A percentile compares a stretch with the other conserved stretches of the same genome.
These are phyloP conservation scores for Anoura caudifer DNA, from an alignment of 2,113 vertebrate species.

Conservation along the genomic window DNA sequence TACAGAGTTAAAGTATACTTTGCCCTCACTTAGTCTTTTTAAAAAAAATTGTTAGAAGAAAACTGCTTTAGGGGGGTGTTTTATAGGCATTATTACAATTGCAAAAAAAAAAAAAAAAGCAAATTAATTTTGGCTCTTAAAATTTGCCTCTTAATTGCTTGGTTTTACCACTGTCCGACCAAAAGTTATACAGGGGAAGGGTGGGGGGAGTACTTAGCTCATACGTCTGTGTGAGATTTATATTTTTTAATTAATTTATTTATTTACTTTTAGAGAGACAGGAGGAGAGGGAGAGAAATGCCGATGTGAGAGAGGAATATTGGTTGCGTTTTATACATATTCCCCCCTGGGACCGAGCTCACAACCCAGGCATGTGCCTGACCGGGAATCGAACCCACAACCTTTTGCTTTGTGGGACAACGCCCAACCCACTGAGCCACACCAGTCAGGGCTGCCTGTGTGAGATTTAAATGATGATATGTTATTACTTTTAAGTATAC, in stretches of 20 bases:
- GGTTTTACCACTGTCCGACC: constrained; percentile 16
- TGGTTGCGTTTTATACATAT: too few species aligned
- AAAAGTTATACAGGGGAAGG: not conserved
- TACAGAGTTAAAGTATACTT: constrained; percentile 24
- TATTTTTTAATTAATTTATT: too few species aligned
- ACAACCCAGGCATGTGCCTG: too few species aligned
- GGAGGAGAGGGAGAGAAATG: too few species aligned
- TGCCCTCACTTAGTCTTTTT: not conserved
- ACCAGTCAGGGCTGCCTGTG: too few species aligned
- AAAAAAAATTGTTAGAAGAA: constrained; percentile 4
- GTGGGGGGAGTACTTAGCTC: not conserved
- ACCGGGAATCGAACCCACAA: too few species aligned
- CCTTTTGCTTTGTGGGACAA: too few species aligned
- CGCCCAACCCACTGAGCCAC: too few species aligned
- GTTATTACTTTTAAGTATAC: not conserved
- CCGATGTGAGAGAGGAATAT: too few species aligned
- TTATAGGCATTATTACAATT: constrained; percentile 32
- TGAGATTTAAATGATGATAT: constrained; percentile 1
- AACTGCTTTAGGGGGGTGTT: not conserved
- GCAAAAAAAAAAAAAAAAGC: not conserved
- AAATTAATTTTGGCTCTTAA: not conserved
- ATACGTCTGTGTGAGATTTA: not conserved
- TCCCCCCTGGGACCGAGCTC: too few species aligned
- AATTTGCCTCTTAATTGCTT: constrained; percentile 16
- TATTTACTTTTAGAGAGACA: too few species aligned